phyloP scores from a whole-genome alignment of 2,113 vertebrate species.

The Hydrolagus affinis region DNA sequence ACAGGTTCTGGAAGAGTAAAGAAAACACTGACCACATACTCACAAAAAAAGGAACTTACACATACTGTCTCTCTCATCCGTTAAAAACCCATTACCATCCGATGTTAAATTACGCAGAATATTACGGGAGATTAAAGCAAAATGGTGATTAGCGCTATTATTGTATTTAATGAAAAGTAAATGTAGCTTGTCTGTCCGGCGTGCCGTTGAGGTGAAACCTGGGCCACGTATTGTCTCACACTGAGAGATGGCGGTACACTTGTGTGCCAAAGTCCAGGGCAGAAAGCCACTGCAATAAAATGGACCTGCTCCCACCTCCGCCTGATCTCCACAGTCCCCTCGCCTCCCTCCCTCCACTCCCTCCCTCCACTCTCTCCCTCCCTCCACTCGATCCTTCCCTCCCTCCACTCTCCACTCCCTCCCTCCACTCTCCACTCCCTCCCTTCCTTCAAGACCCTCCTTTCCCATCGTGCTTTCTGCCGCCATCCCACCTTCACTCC shows the following conservation, averaged over 20 bases:
- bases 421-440: too few relatives aligned
- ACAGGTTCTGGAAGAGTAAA: not conserved
- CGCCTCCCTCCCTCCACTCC: not conserved
- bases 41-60: not conserved
- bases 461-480: too few relatives aligned
- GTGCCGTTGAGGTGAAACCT: slow-evolving; percentile 15
- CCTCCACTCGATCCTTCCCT: not conserved
- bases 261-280: too few relatives aligned
- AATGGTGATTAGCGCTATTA: slow-evolving; percentile 27
- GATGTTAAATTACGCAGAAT: slow-evolving; percentile 29
- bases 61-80: slow-evolving; percentile 1
- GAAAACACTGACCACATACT: not conserved
- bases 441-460: too few relatives aligned
- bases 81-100: slow-evolving; percentile 25
- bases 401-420: too few relatives aligned
- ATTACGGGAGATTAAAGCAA: slow-evolving; percentile 30
- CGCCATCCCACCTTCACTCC: too few relatives aligned
- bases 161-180: slow-evolving; percentile 31
- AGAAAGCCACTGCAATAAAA: too few relatives aligned
- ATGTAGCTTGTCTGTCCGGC: slow-evolving; percentile 25
- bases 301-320: not conserved
- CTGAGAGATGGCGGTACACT: too few relatives aligned
- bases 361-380: not conserved
- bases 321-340: not conserved
- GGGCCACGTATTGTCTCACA: not conserved